Conservation (phyloP, 1,140 invertebrate species). For the Anoplolepis gracilipes region DNA sequence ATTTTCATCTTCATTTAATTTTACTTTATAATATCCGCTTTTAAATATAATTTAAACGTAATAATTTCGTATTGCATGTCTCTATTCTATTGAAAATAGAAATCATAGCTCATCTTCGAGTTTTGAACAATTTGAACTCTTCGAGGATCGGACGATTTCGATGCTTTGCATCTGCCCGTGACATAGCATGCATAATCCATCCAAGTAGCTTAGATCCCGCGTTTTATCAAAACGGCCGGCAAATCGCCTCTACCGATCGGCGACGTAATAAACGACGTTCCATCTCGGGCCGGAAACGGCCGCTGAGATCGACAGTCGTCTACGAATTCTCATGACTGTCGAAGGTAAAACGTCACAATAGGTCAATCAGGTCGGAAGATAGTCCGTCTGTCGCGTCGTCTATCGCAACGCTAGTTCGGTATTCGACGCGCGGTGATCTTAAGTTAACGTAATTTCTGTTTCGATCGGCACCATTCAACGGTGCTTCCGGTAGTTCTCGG, state of each 20-base stretch:
- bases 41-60: background rate
- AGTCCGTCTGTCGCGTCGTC: slow-evolving; percentile 9
- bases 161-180: background rate
- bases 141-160: background rate
- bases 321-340: slow-evolving; percentile 48
- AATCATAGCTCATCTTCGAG: slow-evolving; percentile 8
- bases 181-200: slow-evolving; percentile 50
- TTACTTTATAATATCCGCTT: slow-evolving; percentile 6
- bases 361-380: slow-evolving; percentile 79
- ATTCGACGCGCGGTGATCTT: slow-evolving; percentile 70
- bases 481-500: slow-evolving; percentile 58
- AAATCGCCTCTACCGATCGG: background rate
- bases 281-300: slow-evolving; percentile 37
- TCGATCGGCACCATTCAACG: slow-evolving; percentile 71
- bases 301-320: slow-evolving; percentile 12
- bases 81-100: background rate
- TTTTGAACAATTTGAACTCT: background rate
- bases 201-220: slow-evolving; percentile 17
- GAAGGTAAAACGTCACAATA: slow-evolving; percentile 76
- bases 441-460: slow-evolving; percentile 78
- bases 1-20: slow-evolving; percentile 1
- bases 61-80: background rate
- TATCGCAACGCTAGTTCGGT: slow-evolving; percentile 63
- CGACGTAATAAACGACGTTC: slow-evolving; percentile 33
- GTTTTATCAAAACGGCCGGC: slow-evolving; percentile 27